Base-by-base conservation (phyloP, 2,888 invertebrate genomes). In the Pherbina coryleti region DNA sequence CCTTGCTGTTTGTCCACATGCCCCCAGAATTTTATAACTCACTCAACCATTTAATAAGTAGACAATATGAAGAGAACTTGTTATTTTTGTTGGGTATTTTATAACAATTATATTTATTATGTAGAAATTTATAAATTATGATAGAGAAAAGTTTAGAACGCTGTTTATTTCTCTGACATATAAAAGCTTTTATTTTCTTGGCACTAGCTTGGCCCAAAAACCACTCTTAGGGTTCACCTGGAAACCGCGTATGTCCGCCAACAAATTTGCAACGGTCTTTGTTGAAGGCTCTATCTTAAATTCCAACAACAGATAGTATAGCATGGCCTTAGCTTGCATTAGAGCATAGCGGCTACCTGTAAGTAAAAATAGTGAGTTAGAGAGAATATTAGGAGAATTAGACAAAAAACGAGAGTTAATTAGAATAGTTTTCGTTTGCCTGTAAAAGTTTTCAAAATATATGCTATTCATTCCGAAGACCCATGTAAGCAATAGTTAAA, bases 281-380 rank as follows among this genome's bases (percentile, higher is more conserved):
- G 79, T 25, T 0, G 83, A 80, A 1, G 72, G 62, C 70, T 80
- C 76, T 44, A 84, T 66, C 31, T 80, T 80, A 14, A 82, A 84
- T n/a, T 81, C 76, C 28, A 78, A 49, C 3, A 84, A 11, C 5
- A 84, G 66, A 37, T 83, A 72, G 44, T 79, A 83, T 0, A 83
- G 22, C 53, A 84, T 81, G 0, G 82, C 79, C 49, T 82, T 82
- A 3, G 70, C 75, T 37, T 82, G 80, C 79, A 83, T 80, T 7
- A 81, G 60, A 31, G 78, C 82, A 57, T 81, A 82, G 34, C 79
- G 78, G 25, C 80, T 80, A 80, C 92, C 93, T 75, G 64, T 19
- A 28, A 44, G 8, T 5, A 44, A 5, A 17, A 66, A 55, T 0
- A 53, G 22, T 31, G 3, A 53, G 22, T 31, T 25, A 19, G 3